These are phyloP conservation scores for Chloroceryle amazona DNA, from an alignment of 2,797 vertebrate species.

Conservation along the genomic window DNA sequence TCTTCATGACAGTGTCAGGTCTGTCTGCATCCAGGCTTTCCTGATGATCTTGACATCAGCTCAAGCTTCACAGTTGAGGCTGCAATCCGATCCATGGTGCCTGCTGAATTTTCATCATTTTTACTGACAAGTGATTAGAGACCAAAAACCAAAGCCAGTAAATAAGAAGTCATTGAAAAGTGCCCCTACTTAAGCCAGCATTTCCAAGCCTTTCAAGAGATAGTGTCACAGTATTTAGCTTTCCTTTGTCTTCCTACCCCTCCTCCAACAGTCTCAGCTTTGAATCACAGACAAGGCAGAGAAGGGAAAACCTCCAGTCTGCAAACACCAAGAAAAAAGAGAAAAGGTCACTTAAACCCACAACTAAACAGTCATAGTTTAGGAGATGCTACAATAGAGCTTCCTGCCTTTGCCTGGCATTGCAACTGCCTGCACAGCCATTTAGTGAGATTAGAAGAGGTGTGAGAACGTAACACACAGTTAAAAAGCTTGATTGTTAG, in stretches of 20 bases:
- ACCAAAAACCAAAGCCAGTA: not conserved
- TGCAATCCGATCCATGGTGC: not conserved
- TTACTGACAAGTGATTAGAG: not conserved
- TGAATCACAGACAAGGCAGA: not conserved
- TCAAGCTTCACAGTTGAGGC: not conserved
- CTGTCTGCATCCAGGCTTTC: not conserved
- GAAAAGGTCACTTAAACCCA: not conserved
- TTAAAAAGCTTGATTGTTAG: not conserved
- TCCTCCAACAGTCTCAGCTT: not conserved
- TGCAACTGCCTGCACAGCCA: too few relatives aligned
- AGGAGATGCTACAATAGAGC: not conserved
- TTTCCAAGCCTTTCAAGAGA: not conserved
- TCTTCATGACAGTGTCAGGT: not conserved
- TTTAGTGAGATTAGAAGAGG: not conserved
- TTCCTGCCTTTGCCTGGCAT: not conserved
- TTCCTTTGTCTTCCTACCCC: not conserved
- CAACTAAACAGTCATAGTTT: not conserved
- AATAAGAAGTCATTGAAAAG: not conserved
- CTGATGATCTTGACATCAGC: not conserved
- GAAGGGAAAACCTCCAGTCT: not conserved
- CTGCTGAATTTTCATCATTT: not conserved
- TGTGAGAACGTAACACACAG: not conserved
- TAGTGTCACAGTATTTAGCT: fast-evolving
- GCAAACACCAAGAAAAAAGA: not conserved
- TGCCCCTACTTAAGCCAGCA: not conserved